Conservation (phyloP, 2,888 invertebrate genomes). For the Cremastinae sp. region DNA sequence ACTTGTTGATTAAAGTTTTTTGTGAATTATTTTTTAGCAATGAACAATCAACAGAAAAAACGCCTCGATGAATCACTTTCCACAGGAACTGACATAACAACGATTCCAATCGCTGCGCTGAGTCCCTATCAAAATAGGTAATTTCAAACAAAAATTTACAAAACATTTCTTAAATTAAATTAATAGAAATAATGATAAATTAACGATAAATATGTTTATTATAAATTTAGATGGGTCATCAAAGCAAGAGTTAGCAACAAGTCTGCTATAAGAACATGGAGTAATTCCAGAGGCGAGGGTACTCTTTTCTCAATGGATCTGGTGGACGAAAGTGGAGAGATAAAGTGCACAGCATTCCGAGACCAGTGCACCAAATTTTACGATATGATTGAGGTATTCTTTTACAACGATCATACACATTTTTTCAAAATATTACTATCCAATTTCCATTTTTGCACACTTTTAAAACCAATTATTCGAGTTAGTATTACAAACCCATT, state of each 20-base stretch:
- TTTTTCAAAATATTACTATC: too few relatives aligned
- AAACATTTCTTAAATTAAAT: not conserved
- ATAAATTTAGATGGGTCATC: slow-evolving; percentile 89
- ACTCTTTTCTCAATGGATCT: slow-evolving; percentile 96
- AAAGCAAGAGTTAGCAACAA: slow-evolving; percentile 94
- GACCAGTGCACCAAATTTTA: slow-evolving; percentile 94
- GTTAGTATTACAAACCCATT: too few relatives aligned
- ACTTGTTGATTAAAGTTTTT: too few relatives aligned
- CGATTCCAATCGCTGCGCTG: slow-evolving; percentile 89
- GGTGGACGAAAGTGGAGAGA: slow-evolving; percentile 96
- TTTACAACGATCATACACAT: not conserved
- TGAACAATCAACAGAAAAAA: slow-evolving; percentile 26
- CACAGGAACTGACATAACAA: slow-evolving; percentile 63
- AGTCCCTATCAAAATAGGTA: slow-evolving; percentile 97
- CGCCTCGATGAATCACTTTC: slow-evolving; percentile 65
- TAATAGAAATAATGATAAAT: not conserved
- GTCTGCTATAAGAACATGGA: slow-evolving; percentile 91
- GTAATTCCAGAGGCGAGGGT: slow-evolving; percentile 95
- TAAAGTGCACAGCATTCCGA: slow-evolving; percentile 94
- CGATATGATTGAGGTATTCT: slow-evolving; percentile 90
- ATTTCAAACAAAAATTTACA: not conserved
- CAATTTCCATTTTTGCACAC: too few relatives aligned
- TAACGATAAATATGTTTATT: slow-evolving; percentile 6
- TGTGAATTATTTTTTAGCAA: not conserved
- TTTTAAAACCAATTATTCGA: too few relatives aligned